A percentile compares a stretch with the other conserved stretches of the same genome.
Evolutionary conservation across 92 coral and sea anemone species (phyloP).

Genomic region (Phenganax subtilis): DNA sequence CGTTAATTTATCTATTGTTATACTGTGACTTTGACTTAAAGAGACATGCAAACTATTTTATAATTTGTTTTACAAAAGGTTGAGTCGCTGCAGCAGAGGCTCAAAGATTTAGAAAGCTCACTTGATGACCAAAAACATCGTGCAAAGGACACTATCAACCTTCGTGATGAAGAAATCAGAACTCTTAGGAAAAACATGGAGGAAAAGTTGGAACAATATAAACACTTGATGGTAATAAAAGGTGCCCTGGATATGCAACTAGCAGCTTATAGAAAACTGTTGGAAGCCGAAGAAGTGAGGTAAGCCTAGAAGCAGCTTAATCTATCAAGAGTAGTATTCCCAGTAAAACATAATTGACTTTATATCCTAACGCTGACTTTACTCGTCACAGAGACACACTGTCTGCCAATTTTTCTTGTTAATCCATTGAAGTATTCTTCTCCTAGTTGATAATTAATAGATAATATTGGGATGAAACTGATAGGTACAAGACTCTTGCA

Average conservation of each 20-base stretch:
- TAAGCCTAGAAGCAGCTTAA: not conserved
- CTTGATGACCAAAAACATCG: slow-evolving; percentile 72
- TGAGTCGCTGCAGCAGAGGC: slow-evolving; percentile 57
- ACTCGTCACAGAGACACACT: too few species aligned
- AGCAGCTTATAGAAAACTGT: slow-evolving; percentile 78
- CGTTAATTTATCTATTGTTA: not conserved
- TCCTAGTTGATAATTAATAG: too few species aligned
- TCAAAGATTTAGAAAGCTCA: slow-evolving; percentile 67
- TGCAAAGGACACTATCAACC: slow-evolving; percentile 64
- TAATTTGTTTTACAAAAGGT: slow-evolving; percentile 40
- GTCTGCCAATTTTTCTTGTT: too few species aligned
- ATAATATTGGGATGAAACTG: too few species aligned
- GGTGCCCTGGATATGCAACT: slow-evolving; percentile 89
- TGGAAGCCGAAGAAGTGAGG: slow-evolving; percentile 95
- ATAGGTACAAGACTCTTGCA: too few species aligned
- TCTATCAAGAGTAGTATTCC: not conserved
- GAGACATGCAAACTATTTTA: not conserved
- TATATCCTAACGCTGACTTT: too few species aligned
- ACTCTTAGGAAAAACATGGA: slow-evolving; percentile 76
- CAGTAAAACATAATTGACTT: not conserved
- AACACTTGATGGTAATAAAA: slow-evolving; percentile 93
- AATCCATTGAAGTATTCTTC: too few species aligned
- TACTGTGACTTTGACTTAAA: not conserved
- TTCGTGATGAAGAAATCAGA: slow-evolving; percentile 68
- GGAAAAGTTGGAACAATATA: slow-evolving; percentile 72